phyloP scores from a whole-genome alignment of 2,113 vertebrate genomes.

The Silurus asotus region DNA sequence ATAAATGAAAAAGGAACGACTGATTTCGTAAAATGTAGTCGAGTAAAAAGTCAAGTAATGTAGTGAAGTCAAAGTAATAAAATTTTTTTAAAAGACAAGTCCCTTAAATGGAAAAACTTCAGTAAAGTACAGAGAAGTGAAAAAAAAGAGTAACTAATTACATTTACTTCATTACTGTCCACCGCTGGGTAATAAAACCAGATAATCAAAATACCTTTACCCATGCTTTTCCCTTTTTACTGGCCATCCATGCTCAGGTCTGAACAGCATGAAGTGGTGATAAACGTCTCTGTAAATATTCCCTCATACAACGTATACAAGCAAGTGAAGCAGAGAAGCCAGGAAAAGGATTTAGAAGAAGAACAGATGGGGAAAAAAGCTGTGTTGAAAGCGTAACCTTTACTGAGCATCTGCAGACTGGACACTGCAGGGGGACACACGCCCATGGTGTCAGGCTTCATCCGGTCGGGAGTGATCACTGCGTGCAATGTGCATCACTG shows the following conservation, averaged over 20 bases:
- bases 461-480: conserved; percentile 22
- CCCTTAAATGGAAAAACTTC: no score
- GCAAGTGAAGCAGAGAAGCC: not conserved
- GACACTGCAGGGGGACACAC: conserved; percentile 16
- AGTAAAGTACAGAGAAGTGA: no score
- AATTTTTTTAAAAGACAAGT: no score
- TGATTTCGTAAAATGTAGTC: no score
- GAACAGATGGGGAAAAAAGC: not conserved
- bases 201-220: not conserved
- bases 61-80: no score
- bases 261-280: not conserved
- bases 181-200: not conserved
- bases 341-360: not conserved
- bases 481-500: conserved; percentile 16
- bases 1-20: no score
- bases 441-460: conserved; percentile 13
- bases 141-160: no score
- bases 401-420: conserved; percentile 19
- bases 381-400: conserved; percentile 10
- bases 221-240: not conserved
- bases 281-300: not conserved
- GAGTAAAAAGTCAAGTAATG: no score
- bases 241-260: not conserved
- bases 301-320: not conserved
- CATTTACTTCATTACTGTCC: no score